Base-by-base conservation (phyloP, 2,797 vertebrate species). In the Oryzias dopingdopingensis region DNA sequence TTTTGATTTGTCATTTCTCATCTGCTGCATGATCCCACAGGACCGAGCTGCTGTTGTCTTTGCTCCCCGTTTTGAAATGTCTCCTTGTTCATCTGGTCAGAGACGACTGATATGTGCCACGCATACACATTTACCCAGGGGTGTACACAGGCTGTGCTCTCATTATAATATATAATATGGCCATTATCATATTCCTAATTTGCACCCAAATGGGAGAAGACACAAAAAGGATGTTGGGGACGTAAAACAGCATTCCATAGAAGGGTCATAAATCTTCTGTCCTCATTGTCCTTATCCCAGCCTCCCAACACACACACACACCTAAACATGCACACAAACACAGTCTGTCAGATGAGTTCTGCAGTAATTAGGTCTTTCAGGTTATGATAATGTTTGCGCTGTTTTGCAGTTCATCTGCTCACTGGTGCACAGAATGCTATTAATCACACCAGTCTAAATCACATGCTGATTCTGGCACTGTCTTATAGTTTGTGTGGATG, bases 371-470 rank as follows among this genome's bases (percentile, higher is more conserved):
- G 84, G 81, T 85, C 82, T 87, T 85, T 80, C 77, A 84, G 83
- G 82, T 86, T 86, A 88, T 88, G 85, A 88, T 86, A 87, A 90
- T 90, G 88, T 90, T 85, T 86, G 66, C 67, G 74, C 75, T 85
- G 70, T 86, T 86, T 86, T 82, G 67, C 74, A 77, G 75, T 85
- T 75, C 82, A 78, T 85, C 65, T 86, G 76, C 73, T 82, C 85
- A 83, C 54, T 80, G 72, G 60, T 76, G 81, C 80, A 64, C 76
- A 74, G 52, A 74, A 54, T 57, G 62, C 47, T 80, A 90, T 90
- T 88, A 87, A 87, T 89, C 88, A 88, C 75, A 72, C 50, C 77
- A 65, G 82, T 80, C 82, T 43, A 72, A 72, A 78, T 76, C 76
- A 72, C 72, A 76, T 70, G 73, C 80, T 74, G 80, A 76, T 76